Conservation (phyloP, 2,113 vertebrate genomes). For the Agelaius tricolor region DNA sequence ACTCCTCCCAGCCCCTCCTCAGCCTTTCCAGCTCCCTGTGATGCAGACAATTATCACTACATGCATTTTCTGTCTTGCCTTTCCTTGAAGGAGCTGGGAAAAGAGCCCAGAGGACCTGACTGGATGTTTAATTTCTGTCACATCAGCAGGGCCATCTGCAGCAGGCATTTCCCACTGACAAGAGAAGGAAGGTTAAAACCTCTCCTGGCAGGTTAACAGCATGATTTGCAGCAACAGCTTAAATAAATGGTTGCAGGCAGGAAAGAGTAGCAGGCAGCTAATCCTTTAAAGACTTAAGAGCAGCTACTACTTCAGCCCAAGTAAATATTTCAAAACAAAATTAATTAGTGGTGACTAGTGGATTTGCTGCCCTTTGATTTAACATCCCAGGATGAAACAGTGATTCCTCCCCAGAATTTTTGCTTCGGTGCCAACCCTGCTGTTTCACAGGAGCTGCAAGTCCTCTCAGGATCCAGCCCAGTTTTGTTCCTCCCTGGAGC, state of each 20-base stretch:
- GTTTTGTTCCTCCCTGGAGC: neutral
- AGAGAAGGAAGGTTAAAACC: neutral
- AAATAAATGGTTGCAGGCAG: neutral
- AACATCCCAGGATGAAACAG: neutral
- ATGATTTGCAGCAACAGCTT: constrained; percentile 37
- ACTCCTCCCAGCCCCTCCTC: neutral
- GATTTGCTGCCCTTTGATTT: neutral
- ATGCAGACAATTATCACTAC: neutral
- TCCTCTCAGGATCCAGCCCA: neutral
- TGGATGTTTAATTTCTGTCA: neutral
- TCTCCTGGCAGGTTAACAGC: constrained; percentile 16
- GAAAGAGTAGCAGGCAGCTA: constrained; percentile 20
- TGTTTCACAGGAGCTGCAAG: neutral
- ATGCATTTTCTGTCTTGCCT: neutral
- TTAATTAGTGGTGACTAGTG: constrained; percentile 14
- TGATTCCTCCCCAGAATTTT: neutral
- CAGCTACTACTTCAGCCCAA: constrained; percentile 19
- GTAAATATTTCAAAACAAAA: constrained; percentile 53
- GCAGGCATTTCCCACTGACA: neutral
- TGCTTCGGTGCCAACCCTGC: neutral
- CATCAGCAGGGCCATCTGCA: neutral
- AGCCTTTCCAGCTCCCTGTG: neutral
- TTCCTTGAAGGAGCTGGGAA: neutral
- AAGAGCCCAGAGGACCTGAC: neutral
- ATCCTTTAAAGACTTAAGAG: constrained; percentile 37